phyloP scores from a whole-genome alignment of 1,140 invertebrate species.

The Drosophila bifasciata region DNA sequence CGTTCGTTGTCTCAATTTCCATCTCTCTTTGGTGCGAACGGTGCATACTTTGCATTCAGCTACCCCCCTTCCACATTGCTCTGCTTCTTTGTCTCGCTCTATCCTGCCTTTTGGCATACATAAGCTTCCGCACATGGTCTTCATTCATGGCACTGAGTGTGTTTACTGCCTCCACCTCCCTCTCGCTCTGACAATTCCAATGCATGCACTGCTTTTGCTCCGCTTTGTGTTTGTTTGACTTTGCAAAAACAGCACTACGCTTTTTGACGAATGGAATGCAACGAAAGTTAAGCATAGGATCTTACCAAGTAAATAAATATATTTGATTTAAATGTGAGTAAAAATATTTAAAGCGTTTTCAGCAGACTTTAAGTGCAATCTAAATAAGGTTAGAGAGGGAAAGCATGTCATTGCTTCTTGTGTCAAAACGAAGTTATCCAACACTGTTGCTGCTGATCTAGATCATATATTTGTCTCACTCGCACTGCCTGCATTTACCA shows the following conservation, averaged over 20 bases:
- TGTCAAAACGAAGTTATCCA: too few relatives aligned
- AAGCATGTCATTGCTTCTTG: too few relatives aligned
- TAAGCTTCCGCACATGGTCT: constrained; percentile 62
- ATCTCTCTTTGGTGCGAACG: constrained; percentile 3
- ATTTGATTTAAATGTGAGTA: too few relatives aligned
- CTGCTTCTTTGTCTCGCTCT: constrained; percentile 1
- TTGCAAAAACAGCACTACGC: constrained; percentile 15
- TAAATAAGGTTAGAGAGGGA: too few relatives aligned
- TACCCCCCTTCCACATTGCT: not conserved
- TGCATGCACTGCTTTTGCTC: constrained; percentile 11
- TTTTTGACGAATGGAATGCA: too few relatives aligned
- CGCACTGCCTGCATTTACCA: too few relatives aligned
- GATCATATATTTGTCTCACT: too few relatives aligned
- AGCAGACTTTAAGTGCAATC: not conserved
- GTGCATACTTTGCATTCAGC: constrained; percentile 51
- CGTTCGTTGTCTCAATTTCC: constrained; percentile 19
- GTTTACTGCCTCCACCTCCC: constrained; percentile 24
- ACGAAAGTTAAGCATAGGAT: too few relatives aligned
- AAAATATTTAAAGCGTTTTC: too few relatives aligned
- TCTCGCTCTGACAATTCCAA: not conserved
- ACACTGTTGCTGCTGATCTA: too few relatives aligned
- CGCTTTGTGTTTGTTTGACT: constrained; percentile 16
- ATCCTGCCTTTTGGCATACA: constrained; percentile 27
- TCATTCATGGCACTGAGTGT: constrained; percentile 66
- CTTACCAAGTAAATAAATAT: too few relatives aligned